Evolutionary conservation across 2,797 vertebrate species (phyloP), one percentile per base, ranked within the genome.

Genomic region (Anisognathus igniventris): DNA sequence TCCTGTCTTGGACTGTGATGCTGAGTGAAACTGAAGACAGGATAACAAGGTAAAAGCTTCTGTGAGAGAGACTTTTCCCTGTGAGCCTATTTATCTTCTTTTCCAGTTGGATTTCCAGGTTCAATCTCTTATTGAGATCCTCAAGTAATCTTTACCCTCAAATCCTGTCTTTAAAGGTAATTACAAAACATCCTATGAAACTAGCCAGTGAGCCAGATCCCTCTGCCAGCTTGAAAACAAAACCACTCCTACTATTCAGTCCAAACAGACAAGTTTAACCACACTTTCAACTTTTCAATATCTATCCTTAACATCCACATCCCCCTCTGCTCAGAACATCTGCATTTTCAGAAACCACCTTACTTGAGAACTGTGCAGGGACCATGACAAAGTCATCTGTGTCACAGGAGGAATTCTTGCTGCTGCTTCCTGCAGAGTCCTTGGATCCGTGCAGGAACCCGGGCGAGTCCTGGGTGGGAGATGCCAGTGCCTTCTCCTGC

Each of bases 311-410:
- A 42, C 23, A 64, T 5, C 9, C 66, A 70, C 57, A 70, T 2
- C 28, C 21, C 37, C 5, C 71, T 50, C 33, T 66, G 42, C 70
- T 86, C 35, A 64, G 5, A 83, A 39, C 2, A 1, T 5, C 23
- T 37, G 33, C 40, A 7, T 42, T 80, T 35, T 68, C n/a, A 70
- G 45, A 65, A 73, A 53, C 12, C 74, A 48, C 44, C 97, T 97
- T 98, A 99, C 99, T 98, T 97, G 98, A 98, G 96, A 98, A 98
- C 97, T 98, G 98, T 24, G 98, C 98, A 2, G 99, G 98, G 84
- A 99, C 98, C 98, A 99, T 98, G 74, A 99, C 99, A 4, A 98
- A 99, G 92, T 99, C 99, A 2, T 99, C 99, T 0, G 98, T 98
- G 96, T 98, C 98, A 12, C 98, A 98, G 37, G 98, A 98, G 0